Evolutionary conservation across 2,797 vertebrate species (phyloP).

Genomic region (Phyllotis vaccarum): DNA sequence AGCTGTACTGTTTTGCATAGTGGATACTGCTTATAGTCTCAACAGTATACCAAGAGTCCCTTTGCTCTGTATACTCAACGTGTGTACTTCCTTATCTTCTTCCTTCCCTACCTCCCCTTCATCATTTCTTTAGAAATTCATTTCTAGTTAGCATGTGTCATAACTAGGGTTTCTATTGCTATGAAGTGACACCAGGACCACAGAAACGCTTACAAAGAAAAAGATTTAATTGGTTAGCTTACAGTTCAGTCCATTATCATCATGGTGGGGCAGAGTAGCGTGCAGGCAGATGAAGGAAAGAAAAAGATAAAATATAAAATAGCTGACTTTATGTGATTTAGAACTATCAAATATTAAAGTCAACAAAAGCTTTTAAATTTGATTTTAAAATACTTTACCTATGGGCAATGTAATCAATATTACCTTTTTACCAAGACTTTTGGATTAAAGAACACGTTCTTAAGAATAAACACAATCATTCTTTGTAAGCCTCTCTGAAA

Average conservation of each 20-base stretch:
- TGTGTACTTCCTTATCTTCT: too few relatives aligned
- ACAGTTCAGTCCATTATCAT: background rate
- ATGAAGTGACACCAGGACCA: background rate
- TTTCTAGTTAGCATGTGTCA: background rate
- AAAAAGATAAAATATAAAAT: background rate
- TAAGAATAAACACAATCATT: slow-evolving; percentile 28
- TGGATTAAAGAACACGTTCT: background rate
- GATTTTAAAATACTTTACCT: slow-evolving; percentile 50
- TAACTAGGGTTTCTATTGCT: background rate
- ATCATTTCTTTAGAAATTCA: background rate
- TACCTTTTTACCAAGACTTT: background rate
- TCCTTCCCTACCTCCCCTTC: background rate
- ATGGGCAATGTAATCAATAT: background rate
- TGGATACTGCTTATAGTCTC: too few relatives aligned
- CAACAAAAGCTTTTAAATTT: background rate
- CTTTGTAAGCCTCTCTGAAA: slow-evolving; percentile 21
- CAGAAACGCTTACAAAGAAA: background rate
- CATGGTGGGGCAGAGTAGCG: too few relatives aligned
- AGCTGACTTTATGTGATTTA: background rate
- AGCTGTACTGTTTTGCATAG: background rate
- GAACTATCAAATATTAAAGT: background rate
- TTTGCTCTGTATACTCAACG: background rate
- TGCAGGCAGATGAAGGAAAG: background rate
- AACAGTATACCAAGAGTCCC: background rate
- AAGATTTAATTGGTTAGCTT: background rate